phyloP scores from a whole-genome alignment of 2,888 invertebrate genomes.

The Lasioglossum pauxillum region DNA sequence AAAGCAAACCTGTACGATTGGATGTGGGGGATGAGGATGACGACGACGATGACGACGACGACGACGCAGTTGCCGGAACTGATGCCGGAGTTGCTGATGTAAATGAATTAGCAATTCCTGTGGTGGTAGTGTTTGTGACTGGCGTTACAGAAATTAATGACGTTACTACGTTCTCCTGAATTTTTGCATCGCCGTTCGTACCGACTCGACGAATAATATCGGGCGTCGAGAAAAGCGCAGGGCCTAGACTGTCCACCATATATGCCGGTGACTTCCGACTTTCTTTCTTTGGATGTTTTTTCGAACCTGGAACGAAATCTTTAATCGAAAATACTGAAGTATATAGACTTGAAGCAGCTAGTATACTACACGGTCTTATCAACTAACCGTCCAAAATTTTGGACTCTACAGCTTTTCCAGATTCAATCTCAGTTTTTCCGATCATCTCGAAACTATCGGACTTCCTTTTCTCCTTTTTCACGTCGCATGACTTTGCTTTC shows the following conservation, averaged over 20 bases:
- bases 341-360: background rate
- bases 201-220: slow-evolving; percentile 91
- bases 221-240: slow-evolving; percentile 91
- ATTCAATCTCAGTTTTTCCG: slow-evolving; percentile 66
- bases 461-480: slow-evolving; percentile 79
- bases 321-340: background rate
- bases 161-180: slow-evolving; percentile 75
- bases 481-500: slow-evolving; percentile 80
- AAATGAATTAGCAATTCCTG: slow-evolving; percentile 1
- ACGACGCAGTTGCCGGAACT: background rate
- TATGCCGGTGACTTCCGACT: slow-evolving; percentile 88
- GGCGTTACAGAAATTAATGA: slow-evolving; percentile 73
- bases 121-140: slow-evolving; percentile 69
- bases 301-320: slow-evolving; percentile 71
- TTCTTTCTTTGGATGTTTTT: slow-evolving; percentile 80
- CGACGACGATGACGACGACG: background rate
- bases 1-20: slow-evolving; percentile 22
- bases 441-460: slow-evolving; percentile 67
- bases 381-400: slow-evolving; percentile 65
- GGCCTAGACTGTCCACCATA: slow-evolving; percentile 85
- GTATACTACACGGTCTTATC: background rate
- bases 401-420: slow-evolving; percentile 67
- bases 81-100: slow-evolving; percentile 3
- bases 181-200: slow-evolving; percentile 85
- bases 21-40: slow-evolving; percentile 11